Base-by-base conservation (phyloP, 2,113 vertebrate species). In the Sinocyclocheilus grahami region DNA sequence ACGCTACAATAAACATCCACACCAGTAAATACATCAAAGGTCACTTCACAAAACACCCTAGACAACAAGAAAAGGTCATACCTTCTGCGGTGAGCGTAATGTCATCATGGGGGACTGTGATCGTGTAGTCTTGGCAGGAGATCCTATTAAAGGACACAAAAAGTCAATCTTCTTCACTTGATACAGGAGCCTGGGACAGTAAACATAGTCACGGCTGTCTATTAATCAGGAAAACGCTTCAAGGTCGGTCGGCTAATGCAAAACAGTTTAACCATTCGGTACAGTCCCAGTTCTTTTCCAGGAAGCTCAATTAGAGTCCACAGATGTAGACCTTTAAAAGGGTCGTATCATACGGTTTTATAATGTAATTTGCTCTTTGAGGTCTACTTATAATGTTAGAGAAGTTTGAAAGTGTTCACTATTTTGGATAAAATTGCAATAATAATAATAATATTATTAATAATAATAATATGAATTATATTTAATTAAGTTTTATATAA, bases 21-120 rank as follows among this genome's bases (percentile, higher is more conserved):
- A 69, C n/a, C 65, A 51, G 51, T 33, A 78, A 78, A 48, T 27
- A 22, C 62, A 82, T 67, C 58, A 84, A 87, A 27, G 24, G 63
- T 72, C 33, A 84, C 14, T 39, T 30, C 14, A 53, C n/a, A 82
- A 76, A 39, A 30, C 67, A 69, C 1, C 46, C 20, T 9, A 53
- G 33, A 78, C 62, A 83, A 53, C 39, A 82, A 76, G 46, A 78
- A 39, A 76, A 79, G 30, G 30, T 83, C 92, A 13, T 95, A 99
- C 98, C 98, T 99, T 99, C 93, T 99, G 93, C 24, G 97, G 97
- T 42, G 98, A 99, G 92, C 97, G 96, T 87, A 96, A 97, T 16
- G 95, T 94, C 81, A 96, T 94, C 24, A 95, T 96, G 4, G 97
- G 97, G 11, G 98, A 99, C 85, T 97, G 92, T 0, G 97, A 93